Conservation (phyloP, 2,113 vertebrate species). For the Bubalus kerabau region DNA sequence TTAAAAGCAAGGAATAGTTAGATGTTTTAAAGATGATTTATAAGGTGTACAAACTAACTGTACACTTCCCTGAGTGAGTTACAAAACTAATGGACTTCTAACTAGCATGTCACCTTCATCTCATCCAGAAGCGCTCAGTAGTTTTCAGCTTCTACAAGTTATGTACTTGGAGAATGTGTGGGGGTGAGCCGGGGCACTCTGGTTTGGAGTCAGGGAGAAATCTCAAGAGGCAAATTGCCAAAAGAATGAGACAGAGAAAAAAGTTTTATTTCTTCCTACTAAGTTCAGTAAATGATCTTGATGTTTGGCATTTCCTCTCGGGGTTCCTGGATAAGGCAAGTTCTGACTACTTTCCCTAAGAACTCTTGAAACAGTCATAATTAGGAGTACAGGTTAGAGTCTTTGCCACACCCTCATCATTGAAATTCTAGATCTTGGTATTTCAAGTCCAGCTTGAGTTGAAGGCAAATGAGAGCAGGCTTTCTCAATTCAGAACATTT, state of each 20-base stretch:
- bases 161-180: neutral
- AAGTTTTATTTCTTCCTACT: neutral
- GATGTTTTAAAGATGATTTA: conserved; percentile 17
- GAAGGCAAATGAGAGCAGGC: neutral
- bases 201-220: neutral
- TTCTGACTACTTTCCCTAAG: neutral
- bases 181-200: fast-evolving
- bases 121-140: neutral
- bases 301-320: neutral
- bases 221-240: neutral
- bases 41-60: neutral
- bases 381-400: neutral
- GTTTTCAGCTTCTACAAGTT: neutral
- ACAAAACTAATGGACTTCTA: neutral
- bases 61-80: conserved; percentile 36
- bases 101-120: neutral
- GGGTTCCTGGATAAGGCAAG: neutral
- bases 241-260: neutral
- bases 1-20: neutral
- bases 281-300: neutral
- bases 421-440: neutral
- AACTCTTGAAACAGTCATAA: neutral
- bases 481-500: neutral
- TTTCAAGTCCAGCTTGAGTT: neutral
- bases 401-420: neutral